phyloP scores from a whole-genome alignment of 2,113 vertebrate species.

The Aldabrachelys gigantea region DNA sequence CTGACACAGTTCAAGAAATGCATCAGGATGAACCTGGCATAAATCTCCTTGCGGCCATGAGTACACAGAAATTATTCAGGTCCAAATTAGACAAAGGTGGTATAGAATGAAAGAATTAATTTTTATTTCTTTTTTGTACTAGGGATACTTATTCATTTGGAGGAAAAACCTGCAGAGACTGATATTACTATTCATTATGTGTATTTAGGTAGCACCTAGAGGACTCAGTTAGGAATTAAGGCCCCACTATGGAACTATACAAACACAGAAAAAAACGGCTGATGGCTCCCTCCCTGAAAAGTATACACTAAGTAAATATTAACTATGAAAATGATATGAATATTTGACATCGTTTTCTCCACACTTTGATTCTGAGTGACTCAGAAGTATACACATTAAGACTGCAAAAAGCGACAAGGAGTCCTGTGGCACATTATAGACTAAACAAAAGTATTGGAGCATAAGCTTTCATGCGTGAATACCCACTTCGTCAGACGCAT shows the following conservation, averaged over 20 bases:
- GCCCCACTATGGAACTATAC: not conserved
- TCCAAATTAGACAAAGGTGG: not conserved
- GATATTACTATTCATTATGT: not conserved
- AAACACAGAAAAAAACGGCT: not conserved
- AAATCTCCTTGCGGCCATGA: not conserved
- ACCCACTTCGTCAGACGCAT: no score
- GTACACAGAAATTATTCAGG: not conserved
- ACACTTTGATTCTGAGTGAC: not conserved
- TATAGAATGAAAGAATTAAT: not conserved
- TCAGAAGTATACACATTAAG: not conserved
- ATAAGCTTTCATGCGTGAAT: no score
- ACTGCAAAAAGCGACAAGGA: not conserved
- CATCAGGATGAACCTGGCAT: not conserved
- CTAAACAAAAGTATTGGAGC: no score
- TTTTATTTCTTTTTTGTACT: not conserved
- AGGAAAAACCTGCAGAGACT: not conserved
- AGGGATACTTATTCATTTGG: not conserved
- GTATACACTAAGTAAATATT: not conserved
- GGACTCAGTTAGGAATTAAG: not conserved
- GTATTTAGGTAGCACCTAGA: not conserved
- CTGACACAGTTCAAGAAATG: not conserved
- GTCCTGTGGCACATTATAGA: no score
- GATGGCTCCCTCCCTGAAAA: not conserved
- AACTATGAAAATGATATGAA: not conserved
- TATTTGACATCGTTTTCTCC: not conserved